Conservation (phyloP, 2,113 vertebrate species). For the Castor canadensis region DNA sequence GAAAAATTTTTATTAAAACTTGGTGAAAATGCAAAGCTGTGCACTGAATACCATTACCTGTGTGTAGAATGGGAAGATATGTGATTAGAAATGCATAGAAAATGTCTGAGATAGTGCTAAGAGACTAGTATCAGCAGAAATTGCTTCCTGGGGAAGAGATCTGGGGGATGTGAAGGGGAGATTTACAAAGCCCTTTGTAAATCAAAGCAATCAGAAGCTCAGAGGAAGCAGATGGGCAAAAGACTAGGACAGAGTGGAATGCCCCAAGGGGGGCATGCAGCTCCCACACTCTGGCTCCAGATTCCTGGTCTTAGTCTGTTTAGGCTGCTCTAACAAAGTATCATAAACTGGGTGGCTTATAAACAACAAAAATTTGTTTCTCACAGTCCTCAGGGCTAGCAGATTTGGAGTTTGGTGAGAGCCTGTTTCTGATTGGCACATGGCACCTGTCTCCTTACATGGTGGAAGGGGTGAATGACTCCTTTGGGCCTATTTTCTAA, state of each 20-base stretch:
- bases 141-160: background rate
- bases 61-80: background rate
- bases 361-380: no score
- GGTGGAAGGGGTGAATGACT: background rate
- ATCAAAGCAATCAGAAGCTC: no score
- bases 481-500: background rate
- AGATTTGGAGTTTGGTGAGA: no score
- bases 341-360: no score
- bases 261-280: accelerated
- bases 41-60: background rate
- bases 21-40: background rate
- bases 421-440: background rate
- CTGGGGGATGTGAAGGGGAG: background rate
- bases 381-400: no score
- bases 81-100: background rate
- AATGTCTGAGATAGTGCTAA: background rate
- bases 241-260: background rate
- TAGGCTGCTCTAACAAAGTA: no score
- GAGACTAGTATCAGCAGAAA: background rate
- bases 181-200: no score
- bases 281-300: background rate
- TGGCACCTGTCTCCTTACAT: background rate
- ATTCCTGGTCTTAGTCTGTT: no score
- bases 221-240: background rate
- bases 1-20: background rate